Conservation (phyloP, 2,113 vertebrate species). For the Rhinogobius similis region DNA sequence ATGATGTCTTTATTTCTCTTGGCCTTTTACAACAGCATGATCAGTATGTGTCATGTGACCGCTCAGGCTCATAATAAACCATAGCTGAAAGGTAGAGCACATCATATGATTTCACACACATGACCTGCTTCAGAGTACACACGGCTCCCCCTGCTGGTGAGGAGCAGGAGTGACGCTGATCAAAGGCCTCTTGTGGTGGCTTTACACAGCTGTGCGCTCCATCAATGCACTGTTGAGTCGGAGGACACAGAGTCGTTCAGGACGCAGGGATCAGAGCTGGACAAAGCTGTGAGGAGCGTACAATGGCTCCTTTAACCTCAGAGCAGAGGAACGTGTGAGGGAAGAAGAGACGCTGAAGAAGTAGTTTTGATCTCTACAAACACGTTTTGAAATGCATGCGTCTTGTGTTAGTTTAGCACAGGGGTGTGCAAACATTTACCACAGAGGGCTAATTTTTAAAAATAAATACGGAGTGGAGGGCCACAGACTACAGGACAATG, state of each 20-base stretch:
- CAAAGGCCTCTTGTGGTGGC: conserved; percentile 15
- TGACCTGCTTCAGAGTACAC: background rate
- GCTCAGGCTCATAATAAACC: background rate
- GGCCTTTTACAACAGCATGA: too few species aligned
- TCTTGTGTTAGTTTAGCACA: too few species aligned
- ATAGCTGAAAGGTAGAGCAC: background rate
- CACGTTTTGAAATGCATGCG: too few species aligned
- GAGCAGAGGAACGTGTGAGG: background rate
- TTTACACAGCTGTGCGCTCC: conserved; percentile 45
- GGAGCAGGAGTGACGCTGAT: background rate
- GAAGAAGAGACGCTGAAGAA: too few species aligned
- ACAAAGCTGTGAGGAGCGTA: background rate
- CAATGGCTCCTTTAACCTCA: background rate
- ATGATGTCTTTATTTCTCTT: too few species aligned
- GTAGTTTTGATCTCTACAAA: too few species aligned
- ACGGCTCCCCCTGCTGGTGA: conserved; percentile 44
- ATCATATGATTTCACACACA: conserved; percentile 12
- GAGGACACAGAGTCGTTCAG: conserved; percentile 1
- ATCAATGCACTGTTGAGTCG: conserved; percentile 33
- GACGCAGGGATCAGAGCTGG: conserved; percentile 2
- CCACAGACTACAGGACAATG: too few species aligned
- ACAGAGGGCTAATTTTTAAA: too few species aligned
- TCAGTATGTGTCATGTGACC: conserved; percentile 10
- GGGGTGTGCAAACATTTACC: too few species aligned
- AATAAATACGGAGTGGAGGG: too few species aligned